A percentile compares a stretch with the other conserved stretches of the same genome.
These are phyloP conservation scores for Podocnemis expansa DNA, from an alignment of 2,113 vertebrate genomes.

Conservation along the genomic window DNA sequence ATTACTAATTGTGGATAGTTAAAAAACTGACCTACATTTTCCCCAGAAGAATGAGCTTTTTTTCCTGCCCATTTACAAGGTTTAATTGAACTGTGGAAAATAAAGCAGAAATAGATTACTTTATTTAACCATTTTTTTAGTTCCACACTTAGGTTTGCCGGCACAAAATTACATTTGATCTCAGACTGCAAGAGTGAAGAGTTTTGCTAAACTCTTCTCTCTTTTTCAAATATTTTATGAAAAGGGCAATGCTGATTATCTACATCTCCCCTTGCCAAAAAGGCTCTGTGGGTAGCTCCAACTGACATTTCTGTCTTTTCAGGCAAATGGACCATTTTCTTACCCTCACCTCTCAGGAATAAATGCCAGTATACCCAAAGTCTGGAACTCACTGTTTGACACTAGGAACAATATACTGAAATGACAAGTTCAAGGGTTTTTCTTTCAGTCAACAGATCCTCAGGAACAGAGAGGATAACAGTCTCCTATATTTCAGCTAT, in stretches of 20 bases:
- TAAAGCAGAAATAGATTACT: background rate
- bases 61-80: background rate
- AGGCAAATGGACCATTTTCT: accelerated
- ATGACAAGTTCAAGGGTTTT: background rate
- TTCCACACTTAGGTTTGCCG: accelerated
- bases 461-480: accelerated
- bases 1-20: conserved; percentile 32
- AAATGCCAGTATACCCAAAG: background rate
- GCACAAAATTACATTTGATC: background rate
- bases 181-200: accelerated
- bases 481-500: background rate
- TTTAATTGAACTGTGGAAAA: accelerated
- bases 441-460: background rate
- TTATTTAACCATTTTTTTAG: accelerated
- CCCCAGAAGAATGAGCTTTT: background rate
- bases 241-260: background rate
- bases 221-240: accelerated
- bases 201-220: accelerated
- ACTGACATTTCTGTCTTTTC: background rate
- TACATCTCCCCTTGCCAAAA: background rate
- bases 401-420: background rate
- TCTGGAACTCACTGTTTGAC: background rate
- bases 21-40: background rate
- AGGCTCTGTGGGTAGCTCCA: background rate
- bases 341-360: background rate